Evolutionary conservation across 2,797 vertebrate species (phyloP).

Genomic region (Acrocephalus scirpaceus): DNA sequence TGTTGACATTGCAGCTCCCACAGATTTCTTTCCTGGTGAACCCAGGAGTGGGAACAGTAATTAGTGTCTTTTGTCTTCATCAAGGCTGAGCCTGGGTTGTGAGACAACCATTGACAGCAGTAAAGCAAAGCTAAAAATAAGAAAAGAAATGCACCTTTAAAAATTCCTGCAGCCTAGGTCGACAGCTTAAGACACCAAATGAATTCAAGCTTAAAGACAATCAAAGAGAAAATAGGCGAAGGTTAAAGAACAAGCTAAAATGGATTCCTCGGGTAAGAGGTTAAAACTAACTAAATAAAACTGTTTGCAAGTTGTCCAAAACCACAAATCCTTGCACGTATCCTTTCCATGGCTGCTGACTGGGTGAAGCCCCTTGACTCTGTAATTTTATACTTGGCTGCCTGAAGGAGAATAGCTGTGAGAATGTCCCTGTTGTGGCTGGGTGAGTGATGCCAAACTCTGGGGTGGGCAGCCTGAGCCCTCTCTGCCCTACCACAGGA

Average conservation of each 20-base stretch:
- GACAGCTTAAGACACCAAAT: not conserved
- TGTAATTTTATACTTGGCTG: not conserved
- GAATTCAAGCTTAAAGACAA: not conserved
- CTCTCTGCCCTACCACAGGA: not conserved
- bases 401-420: not conserved
- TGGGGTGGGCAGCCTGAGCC: not conserved
- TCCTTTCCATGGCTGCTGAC: not conserved
- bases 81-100: not conserved
- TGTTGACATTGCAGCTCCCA: not conserved
- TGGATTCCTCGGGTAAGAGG: not conserved
- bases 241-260: not conserved
- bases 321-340: not conserved
- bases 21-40: not conserved
- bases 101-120: not conserved
- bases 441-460: fast-evolving
- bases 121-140: not conserved
- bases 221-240: not conserved
- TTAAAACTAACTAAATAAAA: not conserved
- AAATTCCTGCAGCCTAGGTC: not conserved
- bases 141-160: not conserved
- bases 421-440: not conserved
- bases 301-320: not conserved
- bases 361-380: not conserved
- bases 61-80: not conserved
- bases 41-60: not conserved